Evolutionary conservation across 2,797 vertebrate genomes (phyloP), one percentile per base, ranked within the genome.

Genomic region (Spheniscus humboldti): DNA sequence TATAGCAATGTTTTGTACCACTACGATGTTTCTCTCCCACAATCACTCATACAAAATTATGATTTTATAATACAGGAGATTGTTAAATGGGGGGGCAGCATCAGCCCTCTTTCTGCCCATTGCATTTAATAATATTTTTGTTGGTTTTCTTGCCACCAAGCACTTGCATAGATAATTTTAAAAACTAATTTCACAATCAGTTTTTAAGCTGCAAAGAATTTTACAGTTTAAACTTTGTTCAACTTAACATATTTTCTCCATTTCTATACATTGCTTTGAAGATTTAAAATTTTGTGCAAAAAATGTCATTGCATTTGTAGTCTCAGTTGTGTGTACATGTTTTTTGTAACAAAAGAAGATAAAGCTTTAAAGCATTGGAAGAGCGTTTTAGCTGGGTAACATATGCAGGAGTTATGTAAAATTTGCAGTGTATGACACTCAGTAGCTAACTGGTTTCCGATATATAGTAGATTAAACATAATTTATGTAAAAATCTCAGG

Each of bases 401-500:
- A 85, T 92, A 94, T 96, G 48, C 72, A 96, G 91, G 84, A 96
- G 91, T 73, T 94, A 50, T 64, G 87, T 91, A 96, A 93, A 92
- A 88, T 84, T 79, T 73, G 93, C 93, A 88, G 81, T 94, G 56
- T 93, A 59, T 92, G 88, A 67, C 48, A 92, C 85, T 96, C 84
- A 56, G 35, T 94, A 89, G 90, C 63, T 88, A 82, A 88, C 39
- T 94, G 80, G 77, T 97, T 96, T 97, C 74, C 91, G 77, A 27
- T 95, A 91, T 13, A 4, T 96, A 94, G 80, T 97, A 96, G 84
- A 73, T 78, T 91, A 94, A 94, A 84, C 56, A 71, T 98, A 97
- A 97, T 95, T 97, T 97, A 83, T 96, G 92, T 97, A 93, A 91
- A 93, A 91, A 76, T 83, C 96, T 98, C 96, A 97, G 97, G 97